Evolutionary conservation across 2,113 vertebrate genomes (phyloP).

Genomic region (Oncorhynchus nerka): DNA sequence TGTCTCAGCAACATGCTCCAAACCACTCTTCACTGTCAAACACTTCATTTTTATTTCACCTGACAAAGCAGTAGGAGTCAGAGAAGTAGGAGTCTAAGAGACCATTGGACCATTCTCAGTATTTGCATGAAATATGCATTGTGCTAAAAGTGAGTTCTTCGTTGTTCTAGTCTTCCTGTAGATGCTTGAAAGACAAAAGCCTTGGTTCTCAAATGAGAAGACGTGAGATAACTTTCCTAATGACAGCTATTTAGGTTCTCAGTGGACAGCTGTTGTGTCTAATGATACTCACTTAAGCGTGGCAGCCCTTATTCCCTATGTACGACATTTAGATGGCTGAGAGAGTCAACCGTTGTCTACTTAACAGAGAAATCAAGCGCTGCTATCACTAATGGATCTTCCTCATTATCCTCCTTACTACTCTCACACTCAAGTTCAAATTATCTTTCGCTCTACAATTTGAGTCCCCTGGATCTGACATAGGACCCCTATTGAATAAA

Average conservation of each 20-base stretch:
- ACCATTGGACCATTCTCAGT: neutral
- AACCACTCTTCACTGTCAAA: neutral
- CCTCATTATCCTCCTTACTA: neutral
- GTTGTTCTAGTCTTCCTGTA: neutral
- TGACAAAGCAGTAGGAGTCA: neutral
- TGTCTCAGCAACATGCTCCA: neutral
- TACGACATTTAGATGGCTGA: neutral
- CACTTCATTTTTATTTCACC: neutral
- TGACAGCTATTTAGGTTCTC: constrained; percentile 10
- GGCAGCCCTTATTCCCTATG: constrained; percentile 2
- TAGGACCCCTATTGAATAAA: neutral
- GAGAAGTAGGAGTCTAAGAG: neutral
- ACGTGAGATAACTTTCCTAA: neutral
- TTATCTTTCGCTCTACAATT: constrained; percentile 5
- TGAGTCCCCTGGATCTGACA: constrained; percentile 14
- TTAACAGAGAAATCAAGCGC: constrained; percentile 16
- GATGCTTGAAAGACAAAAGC: neutral
- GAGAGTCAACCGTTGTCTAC: constrained; percentile 24
- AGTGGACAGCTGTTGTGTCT: constrained; percentile 43
- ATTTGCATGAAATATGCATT: neutral
- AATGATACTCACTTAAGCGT: constrained; percentile 29
- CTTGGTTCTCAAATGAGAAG: neutral
- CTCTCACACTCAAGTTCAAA: constrained; percentile 17
- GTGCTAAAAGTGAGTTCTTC: too few relatives aligned
- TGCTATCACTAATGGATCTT: constrained; percentile 11